These are phyloP conservation scores for Ficedula albicollis DNA, from an alignment of 2,797 vertebrate genomes.

Conservation along the genomic window DNA sequence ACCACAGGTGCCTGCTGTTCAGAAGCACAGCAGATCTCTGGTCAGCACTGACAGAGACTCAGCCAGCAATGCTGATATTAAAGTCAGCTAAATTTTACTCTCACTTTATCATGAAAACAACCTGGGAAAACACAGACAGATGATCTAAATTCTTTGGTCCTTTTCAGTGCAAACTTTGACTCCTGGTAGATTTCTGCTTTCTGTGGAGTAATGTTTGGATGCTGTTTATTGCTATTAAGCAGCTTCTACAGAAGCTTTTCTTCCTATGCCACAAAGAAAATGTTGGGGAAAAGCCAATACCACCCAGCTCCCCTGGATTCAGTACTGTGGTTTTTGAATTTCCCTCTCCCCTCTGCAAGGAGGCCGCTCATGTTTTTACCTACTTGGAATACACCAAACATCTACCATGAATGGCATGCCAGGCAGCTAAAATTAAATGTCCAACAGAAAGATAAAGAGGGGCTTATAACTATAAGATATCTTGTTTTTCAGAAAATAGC, in stretches of 20 bases:
- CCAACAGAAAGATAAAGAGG: background rate
- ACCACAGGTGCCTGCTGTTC: background rate
- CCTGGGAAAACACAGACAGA: background rate
- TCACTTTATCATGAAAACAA: background rate
- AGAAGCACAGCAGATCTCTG: background rate
- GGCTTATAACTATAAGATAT: background rate
- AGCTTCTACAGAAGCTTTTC: background rate
- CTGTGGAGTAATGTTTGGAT: background rate
- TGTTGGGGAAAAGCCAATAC: background rate
- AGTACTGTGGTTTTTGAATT: background rate
- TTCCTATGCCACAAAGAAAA: background rate
- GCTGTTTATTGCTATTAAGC: background rate
- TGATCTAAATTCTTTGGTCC: background rate
- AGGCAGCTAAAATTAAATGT: background rate
- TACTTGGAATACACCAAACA: background rate
- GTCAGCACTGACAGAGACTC: background rate
- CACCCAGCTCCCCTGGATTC: background rate
- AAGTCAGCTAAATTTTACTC: background rate
- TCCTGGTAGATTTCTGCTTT: background rate
- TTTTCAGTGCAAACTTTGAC: background rate
- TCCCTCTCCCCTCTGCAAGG: background rate
- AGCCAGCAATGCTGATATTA: background rate
- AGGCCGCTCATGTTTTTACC: background rate
- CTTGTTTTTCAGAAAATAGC: background rate
- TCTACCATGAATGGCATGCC: background rate